These are phyloP conservation scores for Coptodon bakossiorum DNA, from an alignment of 2,113 vertebrate species.

Conservation along the genomic window DNA sequence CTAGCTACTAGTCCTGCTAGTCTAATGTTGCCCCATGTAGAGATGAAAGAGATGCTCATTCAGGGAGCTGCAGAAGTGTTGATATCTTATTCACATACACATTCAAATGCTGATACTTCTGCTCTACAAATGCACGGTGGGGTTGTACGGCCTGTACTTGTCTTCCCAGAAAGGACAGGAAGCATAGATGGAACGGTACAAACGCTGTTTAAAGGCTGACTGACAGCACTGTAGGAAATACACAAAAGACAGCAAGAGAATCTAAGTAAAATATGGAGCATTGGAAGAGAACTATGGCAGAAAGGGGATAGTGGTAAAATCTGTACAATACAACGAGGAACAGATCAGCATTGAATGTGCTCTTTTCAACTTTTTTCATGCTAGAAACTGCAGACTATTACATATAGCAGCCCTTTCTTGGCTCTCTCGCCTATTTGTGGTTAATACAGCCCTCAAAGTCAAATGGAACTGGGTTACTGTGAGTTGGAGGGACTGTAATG, in stretches of 20 bases:
- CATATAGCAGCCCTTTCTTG: background rate
- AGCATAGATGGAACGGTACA: background rate
- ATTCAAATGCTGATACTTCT: background rate
- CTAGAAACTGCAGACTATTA: background rate
- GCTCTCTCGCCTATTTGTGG: background rate
- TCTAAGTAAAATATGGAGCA: background rate
- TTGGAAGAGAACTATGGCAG: background rate
- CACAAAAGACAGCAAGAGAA: slow-evolving; percentile 4
- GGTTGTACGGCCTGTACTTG: background rate
- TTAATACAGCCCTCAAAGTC: slow-evolving; percentile 44
- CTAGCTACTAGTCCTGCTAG: background rate
- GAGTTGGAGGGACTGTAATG: slow-evolving; percentile 13
- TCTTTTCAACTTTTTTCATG: slow-evolving; percentile 1
- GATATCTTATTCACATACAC: background rate
- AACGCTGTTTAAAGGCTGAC: slow-evolving; percentile 29
- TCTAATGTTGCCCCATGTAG: background rate
- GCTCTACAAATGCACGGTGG: background rate
- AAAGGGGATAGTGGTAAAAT: background rate
- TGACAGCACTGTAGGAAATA: slow-evolving; percentile 11
- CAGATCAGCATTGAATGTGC: background rate
- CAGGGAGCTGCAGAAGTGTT: background rate
- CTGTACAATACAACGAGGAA: background rate
- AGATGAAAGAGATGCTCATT: background rate
- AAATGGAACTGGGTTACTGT: slow-evolving; percentile 19
- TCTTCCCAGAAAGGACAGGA: background rate